Evolutionary conservation across 2,888 invertebrate species (phyloP).

Genomic region (Teinopalpus imperialis): DNA sequence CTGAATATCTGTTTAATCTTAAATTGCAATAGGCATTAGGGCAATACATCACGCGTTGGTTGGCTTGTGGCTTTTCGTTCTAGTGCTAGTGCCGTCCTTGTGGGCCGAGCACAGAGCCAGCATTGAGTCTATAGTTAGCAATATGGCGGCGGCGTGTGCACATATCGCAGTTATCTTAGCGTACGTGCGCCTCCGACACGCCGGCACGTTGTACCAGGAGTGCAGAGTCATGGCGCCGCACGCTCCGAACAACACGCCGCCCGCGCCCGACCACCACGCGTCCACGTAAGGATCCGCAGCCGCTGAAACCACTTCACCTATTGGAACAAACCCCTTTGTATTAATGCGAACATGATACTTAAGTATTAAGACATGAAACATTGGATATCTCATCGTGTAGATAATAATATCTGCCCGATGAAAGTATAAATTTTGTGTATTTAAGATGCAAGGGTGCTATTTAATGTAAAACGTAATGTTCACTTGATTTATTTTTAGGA

Average conservation of each 20-base stretch:
- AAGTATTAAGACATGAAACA: no score
- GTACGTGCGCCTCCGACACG: slow-evolving; percentile 43
- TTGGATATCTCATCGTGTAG: no score
- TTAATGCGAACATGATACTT: slow-evolving; percentile 2
- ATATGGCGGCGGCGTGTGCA: slow-evolving; percentile 51
- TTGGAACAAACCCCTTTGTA: background rate
- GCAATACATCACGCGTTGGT: slow-evolving; percentile 30
- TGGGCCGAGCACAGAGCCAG: slow-evolving; percentile 60
- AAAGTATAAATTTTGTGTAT: no score
- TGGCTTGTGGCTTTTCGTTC: slow-evolving; percentile 45
- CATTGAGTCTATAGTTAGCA: slow-evolving; percentile 57
- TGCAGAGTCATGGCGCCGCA: slow-evolving; percentile 58
- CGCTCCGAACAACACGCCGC: slow-evolving; percentile 55
- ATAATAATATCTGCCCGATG: no score
- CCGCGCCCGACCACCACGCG: slow-evolving; percentile 68
- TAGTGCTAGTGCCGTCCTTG: slow-evolving; percentile 48
- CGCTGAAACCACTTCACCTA: slow-evolving; percentile 67
- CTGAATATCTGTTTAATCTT: slow-evolving; percentile 18
- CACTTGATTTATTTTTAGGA: no score
- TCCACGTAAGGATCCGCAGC: slow-evolving; percentile 70
- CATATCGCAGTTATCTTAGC: slow-evolving; percentile 57
- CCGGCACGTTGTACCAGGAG: slow-evolving; percentile 56
- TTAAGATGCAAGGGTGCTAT: no score
- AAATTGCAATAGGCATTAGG: slow-evolving; percentile 24
- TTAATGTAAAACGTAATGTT: no score